Evolutionary conservation across 2,888 invertebrate genomes (phyloP).

Genomic region (Abrostola triplasia): DNA sequence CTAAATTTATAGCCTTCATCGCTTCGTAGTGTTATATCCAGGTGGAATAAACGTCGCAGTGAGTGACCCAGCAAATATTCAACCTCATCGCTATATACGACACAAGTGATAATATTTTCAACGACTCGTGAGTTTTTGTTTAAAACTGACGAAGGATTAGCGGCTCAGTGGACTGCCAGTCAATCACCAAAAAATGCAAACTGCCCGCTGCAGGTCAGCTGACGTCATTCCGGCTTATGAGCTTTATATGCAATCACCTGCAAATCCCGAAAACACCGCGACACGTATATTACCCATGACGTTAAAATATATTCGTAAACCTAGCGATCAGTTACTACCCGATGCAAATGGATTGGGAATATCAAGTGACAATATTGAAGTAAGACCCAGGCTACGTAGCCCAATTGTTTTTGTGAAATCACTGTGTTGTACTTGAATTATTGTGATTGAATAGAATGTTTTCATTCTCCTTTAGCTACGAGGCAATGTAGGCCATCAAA

Average conservation of each 20-base stretch:
- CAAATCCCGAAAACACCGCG: constrained; percentile 36
- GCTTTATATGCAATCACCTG: constrained; percentile 56
- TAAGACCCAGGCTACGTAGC: constrained; percentile 4
- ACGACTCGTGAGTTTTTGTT: constrained; percentile 21
- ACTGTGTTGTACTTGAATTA: constrained; percentile 15
- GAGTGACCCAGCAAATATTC: neutral
- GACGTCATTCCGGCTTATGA: constrained; percentile 52
- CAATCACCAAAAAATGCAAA: constrained; percentile 60
- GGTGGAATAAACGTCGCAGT: neutral
- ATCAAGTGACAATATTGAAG: constrained; percentile 28
- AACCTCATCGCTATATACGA: neutral
- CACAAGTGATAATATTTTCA: neutral
- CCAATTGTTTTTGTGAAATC: constrained; percentile 16
- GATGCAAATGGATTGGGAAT: constrained; percentile 37
- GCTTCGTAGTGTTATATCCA: neutral
- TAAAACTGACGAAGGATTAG: constrained; percentile 46
- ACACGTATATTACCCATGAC: constrained; percentile 28
- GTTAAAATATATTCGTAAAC: constrained; percentile 41
- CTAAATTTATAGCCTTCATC: neutral
- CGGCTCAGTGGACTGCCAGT: constrained; percentile 54
- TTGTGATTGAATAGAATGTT: constrained; percentile 16
- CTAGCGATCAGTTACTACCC: constrained; percentile 23
- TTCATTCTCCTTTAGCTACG: constrained; percentile 23
- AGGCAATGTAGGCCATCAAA: constrained; percentile 22
- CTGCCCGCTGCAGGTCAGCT: constrained; percentile 47